A percentile compares a stretch with the other conserved stretches of the same genome.
Conservation (phyloP, 1,140 invertebrate genomes). For the Zaprionus camerounensis region DNA sequence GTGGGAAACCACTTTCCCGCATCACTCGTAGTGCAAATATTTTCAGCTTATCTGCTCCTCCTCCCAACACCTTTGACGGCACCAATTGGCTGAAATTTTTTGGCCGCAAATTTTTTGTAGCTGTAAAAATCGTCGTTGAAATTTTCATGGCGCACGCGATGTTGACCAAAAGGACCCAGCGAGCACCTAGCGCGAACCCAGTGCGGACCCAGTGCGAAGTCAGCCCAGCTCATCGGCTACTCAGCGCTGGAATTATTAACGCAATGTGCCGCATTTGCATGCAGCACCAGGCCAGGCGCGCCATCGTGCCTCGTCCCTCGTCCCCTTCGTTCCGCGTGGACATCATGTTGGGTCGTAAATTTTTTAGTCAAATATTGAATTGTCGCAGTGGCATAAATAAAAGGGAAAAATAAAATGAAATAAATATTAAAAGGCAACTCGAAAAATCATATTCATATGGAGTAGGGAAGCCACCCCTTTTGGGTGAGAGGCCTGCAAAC, state of each 20-base stretch:
- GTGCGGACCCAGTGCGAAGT: background rate
- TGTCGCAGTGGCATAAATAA: constrained; percentile 23
- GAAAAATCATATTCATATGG: constrained; percentile 22
- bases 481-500: background rate
- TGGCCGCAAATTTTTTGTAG: constrained; percentile 33
- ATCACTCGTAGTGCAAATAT: constrained; percentile 18
- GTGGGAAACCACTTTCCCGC: background rate
- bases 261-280: constrained; percentile 58
- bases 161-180: constrained; percentile 5
- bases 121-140: constrained; percentile 37
- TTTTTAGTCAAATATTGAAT: constrained; percentile 70
- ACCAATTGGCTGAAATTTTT: constrained; percentile 33
- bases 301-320: background rate
- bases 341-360: constrained; percentile 37
- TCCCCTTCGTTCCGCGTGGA: background rate
- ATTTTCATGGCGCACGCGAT: constrained; percentile 48
- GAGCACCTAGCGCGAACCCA: background rate
- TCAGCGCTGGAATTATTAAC: constrained; percentile 68
- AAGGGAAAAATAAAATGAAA: constrained; percentile 18
- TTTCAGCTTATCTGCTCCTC: constrained; percentile 10
- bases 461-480: background rate
- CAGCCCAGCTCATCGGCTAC: constrained; percentile 61
- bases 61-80: background rate
- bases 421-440: constrained; percentile 17
- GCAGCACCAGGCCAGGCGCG: constrained; percentile 4